A percentile compares a stretch with the other conserved stretches of the same genome.
phyloP scores from a whole-genome alignment of 2,113 vertebrate genomes.

The Brachyhypopomus gauderio region DNA sequence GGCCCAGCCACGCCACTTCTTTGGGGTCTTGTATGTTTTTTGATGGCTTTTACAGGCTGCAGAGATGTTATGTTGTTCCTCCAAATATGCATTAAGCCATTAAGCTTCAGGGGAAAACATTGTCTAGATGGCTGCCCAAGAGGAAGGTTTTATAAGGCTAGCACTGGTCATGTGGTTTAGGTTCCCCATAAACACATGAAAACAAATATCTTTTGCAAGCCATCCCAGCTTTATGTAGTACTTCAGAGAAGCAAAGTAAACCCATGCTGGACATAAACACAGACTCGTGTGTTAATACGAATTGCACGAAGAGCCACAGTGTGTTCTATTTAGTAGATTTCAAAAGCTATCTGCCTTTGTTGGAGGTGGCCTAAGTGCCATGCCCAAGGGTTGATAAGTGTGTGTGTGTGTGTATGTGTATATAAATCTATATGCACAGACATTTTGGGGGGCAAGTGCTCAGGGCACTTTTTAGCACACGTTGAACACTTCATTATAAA shows the following conservation, averaged over 20 bases:
- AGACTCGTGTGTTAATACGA: conserved; percentile 47
- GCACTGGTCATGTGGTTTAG: conserved; percentile 60
- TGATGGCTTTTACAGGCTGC: conserved; percentile 58
- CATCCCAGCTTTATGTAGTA: conserved; percentile 33
- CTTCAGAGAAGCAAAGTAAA: conserved; percentile 48
- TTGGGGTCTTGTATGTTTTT: conserved; percentile 53
- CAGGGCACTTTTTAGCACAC: no score
- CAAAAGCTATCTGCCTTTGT: conserved; percentile 17
- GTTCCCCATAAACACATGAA: conserved; percentile 64
- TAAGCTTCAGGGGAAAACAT: conserved; percentile 50
- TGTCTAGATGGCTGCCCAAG: conserved; percentile 53
- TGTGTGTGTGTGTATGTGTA: no score
- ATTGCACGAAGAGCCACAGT: conserved; percentile 39
- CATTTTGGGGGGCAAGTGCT: no score
- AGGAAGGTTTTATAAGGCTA: conserved; percentile 58
- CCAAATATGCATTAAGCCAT: conserved; percentile 30
- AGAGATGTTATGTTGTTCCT: conserved; percentile 55
- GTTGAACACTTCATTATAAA: no score
- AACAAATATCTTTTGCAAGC: conserved; percentile 61
- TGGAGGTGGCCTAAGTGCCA: background rate
- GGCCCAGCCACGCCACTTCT: conserved; percentile 50
- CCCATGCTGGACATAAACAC: conserved; percentile 31
- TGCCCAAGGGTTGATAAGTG: background rate
- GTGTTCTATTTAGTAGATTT: background rate
- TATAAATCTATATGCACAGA: no score